Evolutionary conservation across 2,888 invertebrate genomes (phyloP).

Genomic region (Eumacrocentrus americanus): DNA sequence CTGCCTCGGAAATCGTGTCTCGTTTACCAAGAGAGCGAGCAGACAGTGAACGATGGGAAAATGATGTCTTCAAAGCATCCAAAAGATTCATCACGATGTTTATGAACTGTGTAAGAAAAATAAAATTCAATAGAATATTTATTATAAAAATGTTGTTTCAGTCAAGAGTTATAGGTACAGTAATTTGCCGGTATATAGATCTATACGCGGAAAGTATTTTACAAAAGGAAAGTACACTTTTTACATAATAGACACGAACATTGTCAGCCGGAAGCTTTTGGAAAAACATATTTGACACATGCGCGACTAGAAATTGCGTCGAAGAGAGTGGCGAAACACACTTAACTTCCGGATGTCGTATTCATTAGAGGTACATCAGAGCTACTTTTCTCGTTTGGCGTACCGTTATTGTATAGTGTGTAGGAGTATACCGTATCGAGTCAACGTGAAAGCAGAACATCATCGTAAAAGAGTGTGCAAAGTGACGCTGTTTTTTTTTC

Average conservation of each 20-base stretch:
- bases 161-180: not conserved
- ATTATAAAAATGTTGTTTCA: not conserved
- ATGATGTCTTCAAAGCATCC: slow-evolving; percentile 90
- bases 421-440: not conserved
- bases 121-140: slow-evolving; percentile 18
- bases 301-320: not conserved
- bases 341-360: slow-evolving; percentile 5
- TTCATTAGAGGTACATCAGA: too few species aligned
- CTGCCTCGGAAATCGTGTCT: slow-evolving; percentile 89
- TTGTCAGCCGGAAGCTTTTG: not conserved
- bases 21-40: slow-evolving; percentile 85
- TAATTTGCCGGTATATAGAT: too few species aligned
- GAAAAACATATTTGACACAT: not conserved
- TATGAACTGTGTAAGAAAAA: slow-evolving; percentile 73
- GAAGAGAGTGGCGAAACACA: not conserved
- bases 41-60: slow-evolving; percentile 86
- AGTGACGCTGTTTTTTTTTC: not conserved
- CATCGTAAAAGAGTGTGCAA: not conserved
- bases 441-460: slow-evolving; percentile 11
- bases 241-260: not conserved
- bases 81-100: slow-evolving; percentile 89
- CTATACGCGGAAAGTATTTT: not conserved
- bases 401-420: not conserved
- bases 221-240: not conserved
- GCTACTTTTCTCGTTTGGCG: slow-evolving; percentile 10